Conservation (phyloP, 2,888 invertebrate species). For the Trimorus sp. region DNA sequence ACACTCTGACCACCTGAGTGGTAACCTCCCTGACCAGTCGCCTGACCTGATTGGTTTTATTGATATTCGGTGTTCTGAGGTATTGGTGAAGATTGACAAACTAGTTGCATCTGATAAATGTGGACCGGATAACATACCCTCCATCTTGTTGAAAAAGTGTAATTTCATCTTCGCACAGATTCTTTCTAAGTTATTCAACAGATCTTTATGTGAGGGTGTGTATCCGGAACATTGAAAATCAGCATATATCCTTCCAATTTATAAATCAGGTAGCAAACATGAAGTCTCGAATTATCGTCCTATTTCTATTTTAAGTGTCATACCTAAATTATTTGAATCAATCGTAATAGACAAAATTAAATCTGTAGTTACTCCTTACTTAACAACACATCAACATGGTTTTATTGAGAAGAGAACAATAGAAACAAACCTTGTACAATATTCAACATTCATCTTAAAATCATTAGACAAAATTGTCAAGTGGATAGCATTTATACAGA, state of each 20-base stretch:
- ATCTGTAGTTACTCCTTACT: neutral
- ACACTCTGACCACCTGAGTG: neutral
- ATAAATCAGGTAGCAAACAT: conserved; percentile 1
- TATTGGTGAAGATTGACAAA: neutral
- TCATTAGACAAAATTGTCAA: neutral
- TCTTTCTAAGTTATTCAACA: conserved; percentile 2
- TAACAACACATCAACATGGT: conserved; percentile 10
- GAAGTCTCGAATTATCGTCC: conserved; percentile 2
- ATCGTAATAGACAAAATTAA: conserved; percentile 5
- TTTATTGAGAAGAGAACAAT: conserved; percentile 17
- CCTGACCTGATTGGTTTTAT: neutral
- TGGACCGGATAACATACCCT: conserved; percentile 7
- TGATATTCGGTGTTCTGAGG: neutral
- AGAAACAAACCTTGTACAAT: conserved; percentile 6
- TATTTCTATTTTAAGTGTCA: conserved; percentile 8
- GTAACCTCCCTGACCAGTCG: neutral
- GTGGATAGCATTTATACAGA: conserved; percentile 27
- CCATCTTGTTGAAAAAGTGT: neutral
- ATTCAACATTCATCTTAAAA: conserved; percentile 15
- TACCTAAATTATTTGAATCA: conserved; percentile 19
- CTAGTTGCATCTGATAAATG: neutral
- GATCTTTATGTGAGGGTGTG: neutral
- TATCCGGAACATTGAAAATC: conserved; percentile 16
- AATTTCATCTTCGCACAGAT: neutral
- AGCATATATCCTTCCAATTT: conserved; percentile 8